Evolutionary conservation across 2,797 vertebrate genomes (phyloP), one percentile per base, ranked within the genome.

Genomic region (Schizopygopsis malacanthus): DNA sequence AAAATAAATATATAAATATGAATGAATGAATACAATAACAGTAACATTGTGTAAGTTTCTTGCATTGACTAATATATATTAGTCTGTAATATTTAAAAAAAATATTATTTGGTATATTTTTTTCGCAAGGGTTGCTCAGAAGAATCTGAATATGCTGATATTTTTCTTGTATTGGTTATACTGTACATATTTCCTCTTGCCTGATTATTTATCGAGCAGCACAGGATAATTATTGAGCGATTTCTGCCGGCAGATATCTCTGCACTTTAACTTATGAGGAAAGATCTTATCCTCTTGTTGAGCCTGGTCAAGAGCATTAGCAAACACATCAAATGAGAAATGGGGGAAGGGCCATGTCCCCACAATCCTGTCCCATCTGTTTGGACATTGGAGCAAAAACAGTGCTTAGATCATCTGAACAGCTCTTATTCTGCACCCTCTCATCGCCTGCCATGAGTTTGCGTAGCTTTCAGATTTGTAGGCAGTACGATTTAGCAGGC

Each of bases 231-330:
- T 33, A 59, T 73, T 73, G 4, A 39, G 59, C 15, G 4, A 78
- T 56, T 20, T 54, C 37, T 22, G 61, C 18, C 16, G 2, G 6
- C 22, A 59, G 39, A 50, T 41, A 33, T 25, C 70, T n/a, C 25
- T 37, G 54, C 71, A 83, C 41, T 72, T 83, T 28, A 78, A 47
- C 54, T 72, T 85, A 63, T 79, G 43, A 80, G 54, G 9, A 50
- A 79, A 61, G 50, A 37, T 85, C 63, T 85, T 80, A 72, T 56
- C 77, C 41, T 85, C 52, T 37, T 33, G 77, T 65, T 80, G 67
- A 80, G 63, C 77, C 84, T 18, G 61, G 25, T 59, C 63, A 79
- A 69, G 50, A 85, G 84, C 77, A 72, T 85, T 80, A 85, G 54
- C 41, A 71, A 80, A 59, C 50, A 37, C 52, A 78, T 70, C 73